Base-by-base conservation (phyloP, 2,888 invertebrate species). In the Nineta flava region DNA sequence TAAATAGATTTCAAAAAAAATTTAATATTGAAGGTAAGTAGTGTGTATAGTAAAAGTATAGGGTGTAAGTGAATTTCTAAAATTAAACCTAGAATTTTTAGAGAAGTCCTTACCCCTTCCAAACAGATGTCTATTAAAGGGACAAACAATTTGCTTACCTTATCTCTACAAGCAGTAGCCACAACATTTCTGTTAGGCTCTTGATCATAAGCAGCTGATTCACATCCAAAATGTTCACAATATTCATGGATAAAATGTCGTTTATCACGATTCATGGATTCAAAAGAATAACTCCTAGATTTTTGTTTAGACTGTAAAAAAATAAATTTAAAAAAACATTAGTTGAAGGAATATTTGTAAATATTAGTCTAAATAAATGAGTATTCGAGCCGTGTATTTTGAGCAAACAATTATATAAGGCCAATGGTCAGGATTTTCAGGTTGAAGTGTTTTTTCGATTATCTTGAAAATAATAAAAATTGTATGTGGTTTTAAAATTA, bases 181-280 rank as follows among this genome's bases (percentile, higher is more conserved):
- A 93, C 87, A 13, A 96, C 87, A 69, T 95, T 96, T 54, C 94
- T 75, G 64, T 95, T 93, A 0, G 96, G 96, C 62, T 95, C 95
- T 16, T 83, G 82, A 69, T 97, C 97, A 65, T 94, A 95, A 17
- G 94, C 92, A 52, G 87, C 85, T 55, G 93, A 88, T 61, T 91
- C 86, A 58, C 93, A 87, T 40, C 94, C 94, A 70, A 96, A 97
- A 67, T 88, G 88, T 61, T 91, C 88, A 58, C 92, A 92, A 65
- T 92, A 79, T 64, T 97, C 96, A 67, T 96, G 95, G 9, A 97
- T 81, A 60, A 95, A 80, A 61, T 87, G 85, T 1, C 96, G 75
- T 66, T 94, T 93, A 58, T 91, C 90, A 43, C 87, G 76, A 66
- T 92, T 94, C 93, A 95, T 94, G 2, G 86, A 81, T 15, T 88